Evolutionary conservation across 2,888 invertebrate species (phyloP).

Genomic region (Drosophila aldrichi): DNA sequence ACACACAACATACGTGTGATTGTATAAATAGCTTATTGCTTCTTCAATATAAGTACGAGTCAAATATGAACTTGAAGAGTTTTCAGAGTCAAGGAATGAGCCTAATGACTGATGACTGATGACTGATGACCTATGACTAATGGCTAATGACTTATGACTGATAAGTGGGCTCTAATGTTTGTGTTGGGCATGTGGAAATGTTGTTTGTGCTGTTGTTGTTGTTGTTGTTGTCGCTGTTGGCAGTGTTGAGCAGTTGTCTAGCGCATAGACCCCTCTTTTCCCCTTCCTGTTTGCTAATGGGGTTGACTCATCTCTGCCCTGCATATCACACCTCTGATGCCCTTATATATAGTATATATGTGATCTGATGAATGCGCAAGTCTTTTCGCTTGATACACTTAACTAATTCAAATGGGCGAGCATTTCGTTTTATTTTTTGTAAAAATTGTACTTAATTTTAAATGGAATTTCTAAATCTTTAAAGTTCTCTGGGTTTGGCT

Average conservation of each 20-base stretch:
- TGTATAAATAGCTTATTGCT: constrained; percentile 78
- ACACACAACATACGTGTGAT: constrained; percentile 48
- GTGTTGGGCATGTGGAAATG: constrained; percentile 13
- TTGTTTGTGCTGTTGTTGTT: background rate
- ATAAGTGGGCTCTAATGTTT: constrained; percentile 12
- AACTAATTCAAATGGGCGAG: constrained; percentile 53
- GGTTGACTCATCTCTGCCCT: constrained; percentile 7
- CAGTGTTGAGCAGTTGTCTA: constrained; percentile 42
- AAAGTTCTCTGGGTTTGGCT: constrained; percentile 44
- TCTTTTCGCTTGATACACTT: constrained; percentile 67
- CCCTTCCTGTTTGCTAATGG: background rate
- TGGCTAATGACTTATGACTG: constrained; percentile 17
- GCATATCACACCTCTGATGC: constrained; percentile 16
- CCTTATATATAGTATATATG: constrained; percentile 14
- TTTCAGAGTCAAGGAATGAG: constrained; percentile 30
- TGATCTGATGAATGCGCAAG: constrained; percentile 54
- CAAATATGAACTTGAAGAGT: constrained; percentile 32
- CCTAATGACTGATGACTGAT: background rate
- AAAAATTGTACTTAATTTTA: constrained; percentile 60
- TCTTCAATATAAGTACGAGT: constrained; percentile 52
- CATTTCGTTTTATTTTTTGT: constrained; percentile 27
- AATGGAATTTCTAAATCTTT: constrained; percentile 40
- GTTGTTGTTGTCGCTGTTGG: constrained; percentile 18
- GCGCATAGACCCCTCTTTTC: background rate
- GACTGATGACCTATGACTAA: constrained; percentile 3